A percentile compares a stretch with the other conserved stretches of the same genome.
Evolutionary conservation across 2,113 vertebrate genomes (phyloP).

Genomic region (Silurus glanis): DNA sequence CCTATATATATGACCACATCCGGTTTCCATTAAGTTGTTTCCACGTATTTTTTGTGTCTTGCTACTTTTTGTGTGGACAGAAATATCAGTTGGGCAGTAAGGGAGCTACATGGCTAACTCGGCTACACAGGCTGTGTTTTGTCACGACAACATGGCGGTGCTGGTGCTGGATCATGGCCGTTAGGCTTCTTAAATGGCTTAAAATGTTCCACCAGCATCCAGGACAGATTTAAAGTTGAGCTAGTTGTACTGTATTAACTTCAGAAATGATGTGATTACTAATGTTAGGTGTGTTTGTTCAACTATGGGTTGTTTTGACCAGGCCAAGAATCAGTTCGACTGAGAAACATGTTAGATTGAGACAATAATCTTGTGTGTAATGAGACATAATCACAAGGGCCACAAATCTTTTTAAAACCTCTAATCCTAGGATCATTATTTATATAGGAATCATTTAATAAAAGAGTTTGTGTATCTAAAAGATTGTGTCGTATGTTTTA

Average conservation of each 20-base stretch:
- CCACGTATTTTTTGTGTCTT: neutral
- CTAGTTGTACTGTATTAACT: neutral
- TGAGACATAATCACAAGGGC: neutral
- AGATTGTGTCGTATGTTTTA: neutral
- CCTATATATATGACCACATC: too few species aligned
- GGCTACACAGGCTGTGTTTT: neutral
- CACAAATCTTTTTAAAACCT: neutral
- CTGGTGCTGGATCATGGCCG: constrained; percentile 50
- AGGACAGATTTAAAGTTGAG: neutral
- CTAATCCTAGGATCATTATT: too few species aligned
- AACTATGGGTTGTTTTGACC: neutral
- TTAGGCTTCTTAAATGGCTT: constrained; percentile 36
- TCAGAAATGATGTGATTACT: neutral
- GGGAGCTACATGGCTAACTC: constrained; percentile 29
- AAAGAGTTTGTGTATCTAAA: neutral
- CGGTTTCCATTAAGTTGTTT: neutral
- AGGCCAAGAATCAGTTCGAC: neutral
- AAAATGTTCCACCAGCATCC: neutral
- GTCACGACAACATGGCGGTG: constrained; percentile 58
- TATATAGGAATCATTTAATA: too few species aligned
- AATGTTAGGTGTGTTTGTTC: neutral
- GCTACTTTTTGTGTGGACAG: neutral
- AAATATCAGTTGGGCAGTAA: neutral
- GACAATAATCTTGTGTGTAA: neutral
- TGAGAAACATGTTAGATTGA: neutral